Conservation (phyloP, 1,140 invertebrate species). For the Cherax quadricarinatus region DNA sequence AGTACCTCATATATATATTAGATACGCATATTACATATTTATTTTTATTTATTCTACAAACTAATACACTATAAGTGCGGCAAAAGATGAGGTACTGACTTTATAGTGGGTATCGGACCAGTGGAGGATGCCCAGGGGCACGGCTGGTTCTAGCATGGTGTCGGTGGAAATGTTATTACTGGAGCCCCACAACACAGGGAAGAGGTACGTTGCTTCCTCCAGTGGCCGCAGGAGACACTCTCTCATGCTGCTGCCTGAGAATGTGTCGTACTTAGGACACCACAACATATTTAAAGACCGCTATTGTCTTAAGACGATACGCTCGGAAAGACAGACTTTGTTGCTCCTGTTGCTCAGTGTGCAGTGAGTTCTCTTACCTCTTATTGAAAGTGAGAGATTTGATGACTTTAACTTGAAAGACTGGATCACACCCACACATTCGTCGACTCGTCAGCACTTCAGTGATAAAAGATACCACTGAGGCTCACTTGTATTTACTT, state of each 20-base stretch:
- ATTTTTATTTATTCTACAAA: too few relatives aligned
- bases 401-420: too few relatives aligned
- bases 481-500: too few relatives aligned
- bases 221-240: conserved; percentile 1
- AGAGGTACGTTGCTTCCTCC: background rate
- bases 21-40: too few relatives aligned
- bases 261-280: background rate
- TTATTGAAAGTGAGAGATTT: too few relatives aligned
- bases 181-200: background rate
- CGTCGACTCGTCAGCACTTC: too few relatives aligned
- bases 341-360: too few relatives aligned
- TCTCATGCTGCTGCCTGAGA: background rate
- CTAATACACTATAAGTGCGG: background rate
- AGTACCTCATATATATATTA: too few relatives aligned
- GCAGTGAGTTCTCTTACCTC: too few relatives aligned
- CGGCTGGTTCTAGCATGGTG: background rate
- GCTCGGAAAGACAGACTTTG: background rate
- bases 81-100: background rate
- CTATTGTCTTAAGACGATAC: background rate
- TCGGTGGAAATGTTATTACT: background rate
- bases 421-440: too few relatives aligned
- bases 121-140: background rate
- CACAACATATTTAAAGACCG: background rate
- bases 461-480: too few relatives aligned
- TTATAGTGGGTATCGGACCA: background rate